Conservation (phyloP, 2,797 vertebrate species). For the Vespertilio murinus region DNA sequence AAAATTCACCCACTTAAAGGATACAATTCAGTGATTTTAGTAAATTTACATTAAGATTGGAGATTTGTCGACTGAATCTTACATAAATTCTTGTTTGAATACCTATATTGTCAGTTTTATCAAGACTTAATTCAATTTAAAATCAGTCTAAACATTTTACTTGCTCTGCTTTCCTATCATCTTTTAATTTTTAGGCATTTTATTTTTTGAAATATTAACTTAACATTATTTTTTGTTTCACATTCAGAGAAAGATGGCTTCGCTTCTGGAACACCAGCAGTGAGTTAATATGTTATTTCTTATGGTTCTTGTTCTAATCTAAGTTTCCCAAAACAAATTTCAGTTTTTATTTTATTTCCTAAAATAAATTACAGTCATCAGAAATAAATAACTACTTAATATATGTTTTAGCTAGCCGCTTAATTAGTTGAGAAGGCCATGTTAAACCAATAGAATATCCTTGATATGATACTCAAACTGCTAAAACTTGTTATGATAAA, state of each 20-base stretch:
- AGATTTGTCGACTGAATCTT: background rate
- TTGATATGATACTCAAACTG: background rate
- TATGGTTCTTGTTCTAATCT: background rate
- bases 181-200: background rate
- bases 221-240: constrained; percentile 67
- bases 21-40: background rate
- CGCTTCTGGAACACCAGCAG: constrained; percentile 91
- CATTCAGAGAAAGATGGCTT: constrained; percentile 94
- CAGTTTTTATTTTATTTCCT: constrained; percentile 47
- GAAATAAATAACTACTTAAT: constrained; percentile 21
- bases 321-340: background rate
- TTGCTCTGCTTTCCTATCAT: background rate
- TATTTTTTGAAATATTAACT: constrained; percentile 52
- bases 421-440: constrained; percentile 22
- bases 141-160: constrained; percentile 4
- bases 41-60: constrained; percentile 21
- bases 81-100: background rate
- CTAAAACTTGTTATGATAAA: background rate
- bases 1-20: background rate
- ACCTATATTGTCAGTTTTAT: background rate
- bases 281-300: constrained; percentile 85
- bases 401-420: background rate
- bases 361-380: constrained; percentile 36
- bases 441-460: constrained; percentile 35
- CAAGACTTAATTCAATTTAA: constrained; percentile 24